These are phyloP conservation scores for Callosobruchus maculatus DNA, from an alignment of 2,888 invertebrate species.

Conservation along the genomic window DNA sequence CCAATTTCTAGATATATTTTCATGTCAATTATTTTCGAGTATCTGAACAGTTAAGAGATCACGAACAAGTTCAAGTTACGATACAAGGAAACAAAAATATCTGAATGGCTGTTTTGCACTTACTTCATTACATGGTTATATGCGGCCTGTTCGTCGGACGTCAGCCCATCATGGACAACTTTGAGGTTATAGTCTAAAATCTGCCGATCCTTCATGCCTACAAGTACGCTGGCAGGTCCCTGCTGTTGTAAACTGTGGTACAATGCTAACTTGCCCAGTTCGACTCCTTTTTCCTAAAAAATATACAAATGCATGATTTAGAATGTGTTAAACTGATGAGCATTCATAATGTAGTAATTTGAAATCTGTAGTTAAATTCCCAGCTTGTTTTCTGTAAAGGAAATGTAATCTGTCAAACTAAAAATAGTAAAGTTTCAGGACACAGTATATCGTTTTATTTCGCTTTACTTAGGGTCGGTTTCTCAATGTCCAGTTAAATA, in stretches of 20 bases:
- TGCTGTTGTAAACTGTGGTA: constrained; percentile 61
- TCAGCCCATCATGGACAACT: constrained; percentile 61
- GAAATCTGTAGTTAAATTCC: too few species aligned
- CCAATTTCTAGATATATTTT: too few species aligned
- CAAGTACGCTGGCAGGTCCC: constrained; percentile 66
- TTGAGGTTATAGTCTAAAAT: constrained; percentile 64
- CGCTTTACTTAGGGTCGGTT: too few species aligned
- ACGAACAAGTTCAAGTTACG: too few species aligned
- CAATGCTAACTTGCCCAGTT: constrained; percentile 69
- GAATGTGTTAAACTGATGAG: constrained; percentile 2
- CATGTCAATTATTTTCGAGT: too few species aligned
- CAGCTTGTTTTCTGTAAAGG: too few species aligned
- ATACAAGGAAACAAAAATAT: too few species aligned
- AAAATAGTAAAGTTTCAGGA: too few species aligned
- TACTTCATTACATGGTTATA: constrained; percentile 45
- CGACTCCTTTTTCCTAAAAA: constrained; percentile 56
- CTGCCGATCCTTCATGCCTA: constrained; percentile 69
- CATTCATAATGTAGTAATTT: background rate
- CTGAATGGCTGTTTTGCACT: constrained; percentile 5
- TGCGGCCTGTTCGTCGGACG: constrained; percentile 60
- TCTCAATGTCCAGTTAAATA: too few species aligned
- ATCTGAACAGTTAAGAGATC: too few species aligned
- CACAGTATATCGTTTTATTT: too few species aligned
- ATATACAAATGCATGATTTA: background rate
- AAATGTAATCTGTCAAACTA: too few species aligned